Conservation (phyloP, 2,888 invertebrate species). For the Augochlorella aurata region DNA sequence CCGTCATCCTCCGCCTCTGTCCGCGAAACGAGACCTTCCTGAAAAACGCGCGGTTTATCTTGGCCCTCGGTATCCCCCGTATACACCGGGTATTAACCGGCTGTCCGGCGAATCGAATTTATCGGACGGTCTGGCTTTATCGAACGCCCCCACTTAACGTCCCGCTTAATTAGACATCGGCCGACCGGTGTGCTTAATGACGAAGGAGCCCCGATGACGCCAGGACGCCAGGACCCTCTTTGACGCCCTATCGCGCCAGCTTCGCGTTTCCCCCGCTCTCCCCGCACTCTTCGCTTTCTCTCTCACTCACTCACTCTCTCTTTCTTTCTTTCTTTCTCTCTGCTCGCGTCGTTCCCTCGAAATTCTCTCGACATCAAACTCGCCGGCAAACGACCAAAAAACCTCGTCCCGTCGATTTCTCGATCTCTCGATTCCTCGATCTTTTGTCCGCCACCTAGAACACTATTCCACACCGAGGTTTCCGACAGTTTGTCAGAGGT, state of each 20-base stretch:
- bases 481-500: background rate
- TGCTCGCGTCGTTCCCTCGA: background rate
- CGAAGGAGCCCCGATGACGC: slow-evolving; percentile 65
- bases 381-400: background rate
- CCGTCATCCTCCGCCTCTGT: slow-evolving; percentile 68
- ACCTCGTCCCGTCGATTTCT: background rate
- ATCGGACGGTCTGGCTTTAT: slow-evolving; percentile 71
- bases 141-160: slow-evolving; percentile 72
- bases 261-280: background rate
- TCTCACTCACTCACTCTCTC: too few species aligned
- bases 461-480: background rate
- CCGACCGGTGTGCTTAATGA: slow-evolving; percentile 69
- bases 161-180: slow-evolving; percentile 70
- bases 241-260: slow-evolving; percentile 49
- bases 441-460: background rate
- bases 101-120: slow-evolving; percentile 75
- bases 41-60: slow-evolving; percentile 68
- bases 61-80: slow-evolving; percentile 55
- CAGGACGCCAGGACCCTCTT: slow-evolving; percentile 61
- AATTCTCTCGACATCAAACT: too few species aligned
- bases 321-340: background rate
- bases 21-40: slow-evolving; percentile 65
- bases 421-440: background rate
- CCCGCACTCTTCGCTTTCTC: background rate
- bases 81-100: slow-evolving; percentile 72